Evolutionary conservation across 2,113 vertebrate species (phyloP).

Genomic region (Limanda limanda): DNA sequence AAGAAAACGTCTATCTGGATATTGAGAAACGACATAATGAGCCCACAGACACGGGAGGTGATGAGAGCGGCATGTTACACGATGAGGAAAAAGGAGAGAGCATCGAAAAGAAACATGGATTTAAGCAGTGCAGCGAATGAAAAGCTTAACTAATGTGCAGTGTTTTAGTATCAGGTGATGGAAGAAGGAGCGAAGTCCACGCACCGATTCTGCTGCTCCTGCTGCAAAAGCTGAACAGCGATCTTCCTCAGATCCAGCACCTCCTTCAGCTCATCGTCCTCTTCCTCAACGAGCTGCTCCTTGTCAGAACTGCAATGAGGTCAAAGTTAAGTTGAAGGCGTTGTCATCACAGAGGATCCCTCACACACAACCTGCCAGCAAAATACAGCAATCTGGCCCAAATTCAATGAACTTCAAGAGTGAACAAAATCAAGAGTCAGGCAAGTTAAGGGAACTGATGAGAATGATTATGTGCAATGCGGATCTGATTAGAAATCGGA

Average conservation of each 20-base stretch:
- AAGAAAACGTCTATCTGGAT: background rate
- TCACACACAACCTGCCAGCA: background rate
- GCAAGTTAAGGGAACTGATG: no score
- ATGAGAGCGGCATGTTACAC: background rate
- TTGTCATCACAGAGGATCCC: background rate
- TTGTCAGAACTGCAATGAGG: conserved; percentile 85
- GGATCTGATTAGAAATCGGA: no score
- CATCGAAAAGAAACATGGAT: background rate
- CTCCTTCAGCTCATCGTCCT: conserved; percentile 93
- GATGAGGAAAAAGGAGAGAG: background rate
- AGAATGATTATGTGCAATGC: no score
- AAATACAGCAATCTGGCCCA: no score
- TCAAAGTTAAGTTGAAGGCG: background rate
- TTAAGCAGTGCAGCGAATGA: background rate
- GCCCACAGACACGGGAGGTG: background rate
- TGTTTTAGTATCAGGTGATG: background rate
- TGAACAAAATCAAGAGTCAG: no score
- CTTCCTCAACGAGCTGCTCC: conserved; percentile 87
- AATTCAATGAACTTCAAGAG: no score
- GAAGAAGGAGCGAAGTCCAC: background rate
- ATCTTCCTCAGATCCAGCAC: conserved; percentile 97
- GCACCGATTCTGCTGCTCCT: conserved; percentile 96
- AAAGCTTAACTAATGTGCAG: background rate
- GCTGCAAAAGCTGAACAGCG: conserved; percentile 93
- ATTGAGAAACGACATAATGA: background rate